phyloP scores from a whole-genome alignment of 2,888 invertebrate species.

The Volucella inflata region DNA sequence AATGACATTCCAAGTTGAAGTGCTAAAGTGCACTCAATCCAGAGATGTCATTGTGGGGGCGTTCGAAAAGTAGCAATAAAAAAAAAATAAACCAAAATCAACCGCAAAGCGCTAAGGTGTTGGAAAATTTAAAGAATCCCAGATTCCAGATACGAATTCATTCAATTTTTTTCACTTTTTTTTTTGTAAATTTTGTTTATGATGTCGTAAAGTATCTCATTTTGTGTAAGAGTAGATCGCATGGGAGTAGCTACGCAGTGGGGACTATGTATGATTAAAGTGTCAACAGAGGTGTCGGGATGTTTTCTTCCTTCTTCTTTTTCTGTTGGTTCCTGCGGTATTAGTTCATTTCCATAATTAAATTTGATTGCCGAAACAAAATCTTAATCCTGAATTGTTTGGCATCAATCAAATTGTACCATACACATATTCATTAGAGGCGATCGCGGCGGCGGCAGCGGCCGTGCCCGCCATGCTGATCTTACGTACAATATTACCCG shows the following conservation, averaged over 20 bases:
- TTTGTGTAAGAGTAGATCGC: constrained; percentile 3
- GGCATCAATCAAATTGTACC: constrained; percentile 65
- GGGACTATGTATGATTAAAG: constrained; percentile 7
- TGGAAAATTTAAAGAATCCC: background rate
- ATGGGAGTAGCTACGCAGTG: background rate
- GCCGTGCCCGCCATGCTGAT: background rate
- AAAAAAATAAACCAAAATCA: background rate
- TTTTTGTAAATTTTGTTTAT: constrained; percentile 4
- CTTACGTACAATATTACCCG: background rate
- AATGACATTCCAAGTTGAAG: background rate
- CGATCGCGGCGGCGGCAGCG: constrained; percentile 17
- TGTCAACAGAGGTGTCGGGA: constrained; percentile 43
- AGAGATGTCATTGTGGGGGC: constrained; percentile 26
- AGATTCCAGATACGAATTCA: constrained; percentile 4
- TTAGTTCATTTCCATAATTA: constrained; percentile 68
- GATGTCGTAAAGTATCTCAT: constrained; percentile 20
- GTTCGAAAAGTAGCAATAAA: background rate
- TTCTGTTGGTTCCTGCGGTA: constrained; percentile 1
- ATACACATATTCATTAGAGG: constrained; percentile 62
- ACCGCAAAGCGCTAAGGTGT: constrained; percentile 10
- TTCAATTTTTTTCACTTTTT: background rate
- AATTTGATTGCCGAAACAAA: constrained; percentile 68
- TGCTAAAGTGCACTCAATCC: background rate
- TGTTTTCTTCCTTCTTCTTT: constrained; percentile 8
- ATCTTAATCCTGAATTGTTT: constrained; percentile 53